A percentile compares a stretch with the other conserved stretches of the same genome.
Conservation (phyloP, 2,113 vertebrate species). For the Lampris incognitus region DNA sequence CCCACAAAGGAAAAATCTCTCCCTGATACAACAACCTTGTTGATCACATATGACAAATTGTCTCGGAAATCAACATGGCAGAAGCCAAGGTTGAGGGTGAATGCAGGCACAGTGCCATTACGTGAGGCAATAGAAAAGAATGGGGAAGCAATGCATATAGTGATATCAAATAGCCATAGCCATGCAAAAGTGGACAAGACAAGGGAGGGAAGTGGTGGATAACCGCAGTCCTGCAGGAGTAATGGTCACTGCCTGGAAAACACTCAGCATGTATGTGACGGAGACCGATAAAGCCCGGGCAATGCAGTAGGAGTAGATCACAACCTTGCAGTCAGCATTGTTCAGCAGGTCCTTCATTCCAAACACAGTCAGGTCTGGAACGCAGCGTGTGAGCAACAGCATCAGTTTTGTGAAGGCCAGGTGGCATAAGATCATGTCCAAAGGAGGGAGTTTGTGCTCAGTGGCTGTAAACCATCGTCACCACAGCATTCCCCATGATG, state of each 20-base stretch:
- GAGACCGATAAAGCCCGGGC: constrained; percentile 82
- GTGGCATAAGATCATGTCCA: constrained; percentile 84
- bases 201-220: constrained; percentile 66
- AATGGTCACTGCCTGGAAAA: constrained; percentile 80
- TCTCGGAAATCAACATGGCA: constrained; percentile 82
- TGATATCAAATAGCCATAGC: constrained; percentile 84
- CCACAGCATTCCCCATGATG: constrained; percentile 77
- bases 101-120: constrained; percentile 78
- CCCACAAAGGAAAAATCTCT: constrained; percentile 82
- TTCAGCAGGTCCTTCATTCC: constrained; percentile 75
- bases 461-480: constrained; percentile 75
- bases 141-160: constrained; percentile 77
- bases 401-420: constrained; percentile 82
- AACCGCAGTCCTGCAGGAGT: constrained; percentile 61
- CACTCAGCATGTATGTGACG: constrained; percentile 84
- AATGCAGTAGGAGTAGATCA: constrained; percentile 83
- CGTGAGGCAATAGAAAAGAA: constrained; percentile 81
- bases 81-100: constrained; percentile 84
- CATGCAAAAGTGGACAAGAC: constrained; percentile 74
- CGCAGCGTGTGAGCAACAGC: constrained; percentile 79
- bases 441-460: constrained; percentile 73
- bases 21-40: constrained; percentile 74
- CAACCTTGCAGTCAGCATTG: constrained; percentile 81
- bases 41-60: constrained; percentile 81
- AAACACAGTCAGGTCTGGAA: constrained; percentile 83